A percentile compares a stretch with the other conserved stretches of the same genome.
phyloP scores from a whole-genome alignment of 2,888 invertebrate species.

The Perithous albicinctus region DNA sequence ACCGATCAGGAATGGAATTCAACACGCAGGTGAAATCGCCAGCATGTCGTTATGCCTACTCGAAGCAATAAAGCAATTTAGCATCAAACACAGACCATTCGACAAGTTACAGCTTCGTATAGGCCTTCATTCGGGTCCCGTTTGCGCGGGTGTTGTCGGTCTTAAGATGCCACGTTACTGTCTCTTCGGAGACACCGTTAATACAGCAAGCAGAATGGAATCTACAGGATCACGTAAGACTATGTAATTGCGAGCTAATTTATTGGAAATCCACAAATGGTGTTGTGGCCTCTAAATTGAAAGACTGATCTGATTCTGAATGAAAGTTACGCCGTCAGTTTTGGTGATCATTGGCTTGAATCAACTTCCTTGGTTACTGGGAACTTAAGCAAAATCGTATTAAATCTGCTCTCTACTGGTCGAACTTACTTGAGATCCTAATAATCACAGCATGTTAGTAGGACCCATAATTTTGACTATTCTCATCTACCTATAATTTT shows the following conservation, averaged over 20 bases:
- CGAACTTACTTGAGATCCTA: too few species aligned
- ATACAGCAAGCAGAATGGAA: constrained; percentile 97
- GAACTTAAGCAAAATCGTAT: too few species aligned
- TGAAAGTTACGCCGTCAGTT: not conserved
- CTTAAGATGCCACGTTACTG: constrained; percentile 97
- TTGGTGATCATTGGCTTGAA: too few species aligned
- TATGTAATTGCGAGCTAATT: constrained; percentile 22
- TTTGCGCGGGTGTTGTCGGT: constrained; percentile 97
- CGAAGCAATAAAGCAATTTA: constrained; percentile 93
- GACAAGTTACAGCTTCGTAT: constrained; percentile 92
- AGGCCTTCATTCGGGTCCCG: constrained; percentile 96
- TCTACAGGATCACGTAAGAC: constrained; percentile 92
- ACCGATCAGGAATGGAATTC: constrained; percentile 94
- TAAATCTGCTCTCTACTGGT: too few species aligned
- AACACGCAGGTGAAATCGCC: constrained; percentile 97
- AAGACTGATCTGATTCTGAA: not conserved
- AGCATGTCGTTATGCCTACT: constrained; percentile 96
- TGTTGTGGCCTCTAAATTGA: not conserved
- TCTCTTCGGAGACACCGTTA: constrained; percentile 96
- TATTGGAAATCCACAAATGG: constrained; percentile 7
- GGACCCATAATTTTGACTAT: too few species aligned
- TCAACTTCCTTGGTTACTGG: too few species aligned
- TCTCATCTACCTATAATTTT: too few species aligned
- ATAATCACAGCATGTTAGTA: too few species aligned
- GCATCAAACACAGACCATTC: constrained; percentile 94